Percentiles rank a stretch among this genome's conserved stretches.
These are phyloP conservation scores for Cardiocondyla obscurior DNA, from an alignment of 1,140 invertebrate species.

Conservation along the genomic window DNA sequence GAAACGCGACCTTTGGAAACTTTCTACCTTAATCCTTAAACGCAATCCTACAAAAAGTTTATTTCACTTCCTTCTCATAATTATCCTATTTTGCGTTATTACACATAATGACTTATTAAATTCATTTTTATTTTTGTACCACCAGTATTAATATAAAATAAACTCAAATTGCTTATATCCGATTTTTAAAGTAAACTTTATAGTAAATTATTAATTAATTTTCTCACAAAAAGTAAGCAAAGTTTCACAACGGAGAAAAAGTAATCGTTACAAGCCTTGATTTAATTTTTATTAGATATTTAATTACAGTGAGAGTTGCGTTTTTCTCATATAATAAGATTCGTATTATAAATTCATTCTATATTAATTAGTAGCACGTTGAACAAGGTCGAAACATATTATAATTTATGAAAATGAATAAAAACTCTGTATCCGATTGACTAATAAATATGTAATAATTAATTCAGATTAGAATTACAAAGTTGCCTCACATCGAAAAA, in stretches of 20 bases:
- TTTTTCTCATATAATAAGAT: background rate
- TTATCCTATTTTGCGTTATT: background rate
- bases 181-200: background rate
- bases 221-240: background rate
- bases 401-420: background rate
- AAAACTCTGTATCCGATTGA: background rate
- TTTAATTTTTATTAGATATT: background rate
- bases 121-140: background rate
- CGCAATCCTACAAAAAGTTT: background rate
- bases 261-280: background rate
- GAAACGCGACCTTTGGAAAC: background rate
- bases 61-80: background rate
- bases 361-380: constrained; percentile 1
- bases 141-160: background rate
- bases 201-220: background rate
- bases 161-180: background rate
- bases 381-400: background rate
- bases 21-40: background rate
- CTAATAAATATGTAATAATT: background rate
- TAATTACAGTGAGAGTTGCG: background rate
- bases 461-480: background rate
- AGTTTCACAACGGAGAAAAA: background rate
- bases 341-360: background rate
- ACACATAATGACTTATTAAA: background rate
- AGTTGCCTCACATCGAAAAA: background rate